Percentiles rank a stretch among this genome's conserved stretches.
phyloP scores from a whole-genome alignment of 2,113 vertebrate species.

The Elanus axillaris region DNA sequence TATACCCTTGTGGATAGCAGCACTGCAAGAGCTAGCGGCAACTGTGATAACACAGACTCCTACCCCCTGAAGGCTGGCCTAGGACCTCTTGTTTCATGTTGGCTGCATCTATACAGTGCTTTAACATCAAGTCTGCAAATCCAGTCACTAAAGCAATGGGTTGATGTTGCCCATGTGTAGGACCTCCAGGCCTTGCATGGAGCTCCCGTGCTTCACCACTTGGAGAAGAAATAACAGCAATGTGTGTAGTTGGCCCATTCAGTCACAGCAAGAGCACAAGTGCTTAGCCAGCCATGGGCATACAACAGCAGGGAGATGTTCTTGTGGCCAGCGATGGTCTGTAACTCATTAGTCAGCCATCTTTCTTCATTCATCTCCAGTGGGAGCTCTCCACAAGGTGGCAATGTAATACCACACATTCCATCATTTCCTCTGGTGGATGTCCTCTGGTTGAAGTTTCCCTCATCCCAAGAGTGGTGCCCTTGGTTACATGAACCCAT shows the following conservation, averaged over 20 bases:
- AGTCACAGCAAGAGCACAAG: background rate
- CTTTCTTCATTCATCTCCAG: slow-evolving; percentile 6
- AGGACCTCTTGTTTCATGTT: background rate
- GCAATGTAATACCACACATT: slow-evolving; percentile 61
- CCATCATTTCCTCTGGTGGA: background rate
- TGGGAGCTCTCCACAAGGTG: slow-evolving; percentile 66
- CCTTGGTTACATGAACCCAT: background rate
- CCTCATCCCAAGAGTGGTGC: background rate
- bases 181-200: background rate
- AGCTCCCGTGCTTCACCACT: background rate
- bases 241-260: background rate
- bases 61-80: background rate
- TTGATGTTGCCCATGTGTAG: background rate
- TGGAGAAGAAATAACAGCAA: background rate
- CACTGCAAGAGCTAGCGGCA: background rate
- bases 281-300: background rate
- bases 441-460: background rate
- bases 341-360: background rate
- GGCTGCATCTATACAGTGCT: background rate
- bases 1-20: background rate
- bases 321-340: background rate
- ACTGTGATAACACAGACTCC: background rate
- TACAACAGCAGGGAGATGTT: fast-evolving
- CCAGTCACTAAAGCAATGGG: background rate
- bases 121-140: background rate